Evolutionary conservation across 2,797 vertebrate genomes (phyloP), one percentile per base, ranked within the genome.

Genomic region (Arnoldichthys spilopterus): DNA sequence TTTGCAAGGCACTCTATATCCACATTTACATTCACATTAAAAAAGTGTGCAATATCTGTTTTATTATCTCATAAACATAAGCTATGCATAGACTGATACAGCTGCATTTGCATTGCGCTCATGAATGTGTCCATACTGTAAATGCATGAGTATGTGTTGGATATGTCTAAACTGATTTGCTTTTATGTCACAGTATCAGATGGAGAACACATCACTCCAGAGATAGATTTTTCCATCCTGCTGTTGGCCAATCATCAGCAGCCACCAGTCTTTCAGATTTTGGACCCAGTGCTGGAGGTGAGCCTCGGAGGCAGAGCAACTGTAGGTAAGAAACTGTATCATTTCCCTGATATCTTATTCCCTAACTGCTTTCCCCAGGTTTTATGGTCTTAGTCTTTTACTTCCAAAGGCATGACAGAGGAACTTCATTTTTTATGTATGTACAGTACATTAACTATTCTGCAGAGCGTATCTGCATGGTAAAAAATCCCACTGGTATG

Each of bases 171-270:
- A 66, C 28, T 67, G 63, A 11, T n/a, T 76, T 40, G 1, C 51
- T 69, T 37, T 40, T 32, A 59, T 61, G 49, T 88, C 77, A 51
- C 79, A 99, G 98, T 99, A 90, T 97, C 97, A 0, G 95, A 96
- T 22, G 96, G 97, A 2, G 94, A 96, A 3, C 90, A 94, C 89
- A 94, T 91, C 0, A 97, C 94, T 28, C 95, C 95, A 0, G 97
- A 98, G 89, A 90, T 96, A 94, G 93, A 91, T 84, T 96, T 99
- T 81, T 95, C 95, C 70, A 88, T 99, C 81, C 94, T 97, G 85
- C 86, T 98, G 79, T 90, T 98, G 74, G 92, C 94, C 0, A 91
- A 90, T 0, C 93, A 95, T 76, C 93, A 91, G 85, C 95, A 95
- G 79, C 94, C 94, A 1, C 95, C 96, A 0, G 88, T 93, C 3